Conservation (phyloP, 2,888 invertebrate genomes). For the Cerastoderma edule region DNA sequence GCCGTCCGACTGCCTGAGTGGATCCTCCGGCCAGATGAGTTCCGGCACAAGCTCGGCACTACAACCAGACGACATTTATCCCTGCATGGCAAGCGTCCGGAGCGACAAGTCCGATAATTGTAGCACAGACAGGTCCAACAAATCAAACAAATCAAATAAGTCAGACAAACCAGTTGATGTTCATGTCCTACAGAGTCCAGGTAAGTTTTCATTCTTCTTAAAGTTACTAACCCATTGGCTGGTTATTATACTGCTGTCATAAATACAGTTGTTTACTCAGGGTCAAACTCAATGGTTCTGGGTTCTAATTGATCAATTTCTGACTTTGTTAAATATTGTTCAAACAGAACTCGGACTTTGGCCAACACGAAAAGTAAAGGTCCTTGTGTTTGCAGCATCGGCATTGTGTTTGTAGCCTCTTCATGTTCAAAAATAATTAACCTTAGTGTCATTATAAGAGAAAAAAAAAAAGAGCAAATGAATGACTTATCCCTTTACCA, state of each 20-base stretch:
- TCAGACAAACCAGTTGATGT: slow-evolving; percentile 32
- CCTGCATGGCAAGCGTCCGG: slow-evolving; percentile 21
- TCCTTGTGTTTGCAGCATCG: no score
- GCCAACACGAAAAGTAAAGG: no score
- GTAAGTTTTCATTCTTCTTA: slow-evolving; percentile 37
- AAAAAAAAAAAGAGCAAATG: no score
- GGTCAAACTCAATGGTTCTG: background rate
- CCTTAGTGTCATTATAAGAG: no score
- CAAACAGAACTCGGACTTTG: no score
- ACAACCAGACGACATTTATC: slow-evolving; percentile 54
- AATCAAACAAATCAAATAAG: slow-evolving; percentile 28
- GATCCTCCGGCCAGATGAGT: slow-evolving; percentile 17
- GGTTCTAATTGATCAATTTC: background rate
- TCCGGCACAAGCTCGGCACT: slow-evolving; percentile 36
- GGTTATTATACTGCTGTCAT: background rate
- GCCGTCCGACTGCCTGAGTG: slow-evolving; percentile 9
- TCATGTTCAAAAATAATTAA: no score
- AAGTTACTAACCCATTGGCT: background rate
- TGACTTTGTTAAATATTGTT: background rate
- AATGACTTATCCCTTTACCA: no score
- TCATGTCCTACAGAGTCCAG: slow-evolving; percentile 47
- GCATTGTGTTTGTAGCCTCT: no score
- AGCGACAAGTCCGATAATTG: slow-evolving; percentile 45
- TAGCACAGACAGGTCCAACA: slow-evolving; percentile 43
- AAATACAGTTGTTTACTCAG: background rate